These are phyloP conservation scores for Amblyornis subalaris DNA, from an alignment of 2,113 vertebrate species.

Conservation along the genomic window DNA sequence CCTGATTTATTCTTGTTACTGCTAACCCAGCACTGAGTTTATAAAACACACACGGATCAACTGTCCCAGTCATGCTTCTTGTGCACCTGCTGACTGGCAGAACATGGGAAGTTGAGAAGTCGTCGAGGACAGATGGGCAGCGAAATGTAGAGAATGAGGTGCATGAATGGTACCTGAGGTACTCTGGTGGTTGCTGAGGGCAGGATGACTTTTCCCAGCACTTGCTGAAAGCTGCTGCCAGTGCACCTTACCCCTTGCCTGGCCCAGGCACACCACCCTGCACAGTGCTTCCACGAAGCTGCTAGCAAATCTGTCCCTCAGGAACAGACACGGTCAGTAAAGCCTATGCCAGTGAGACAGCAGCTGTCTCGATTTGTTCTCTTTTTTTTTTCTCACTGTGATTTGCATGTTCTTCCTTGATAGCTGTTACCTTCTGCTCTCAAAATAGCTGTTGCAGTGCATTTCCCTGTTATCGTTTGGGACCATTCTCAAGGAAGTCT, in stretches of 20 bases:
- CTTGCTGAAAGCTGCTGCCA: not conserved
- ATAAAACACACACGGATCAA: accelerated
- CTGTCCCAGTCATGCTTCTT: not conserved
- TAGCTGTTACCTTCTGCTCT: not conserved
- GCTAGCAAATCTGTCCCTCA: not conserved
- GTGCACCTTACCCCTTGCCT: not conserved
- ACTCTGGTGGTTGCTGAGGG: not conserved
- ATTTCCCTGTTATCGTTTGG: not conserved
- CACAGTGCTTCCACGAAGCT: not conserved
- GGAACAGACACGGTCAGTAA: accelerated
- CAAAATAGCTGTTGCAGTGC: not conserved
- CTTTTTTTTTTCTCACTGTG: not conserved
- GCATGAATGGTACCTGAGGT: not conserved
- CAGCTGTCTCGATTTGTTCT: not conserved
- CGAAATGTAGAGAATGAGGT: accelerated
- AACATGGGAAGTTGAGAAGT: not conserved
- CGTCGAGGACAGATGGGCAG: not conserved
- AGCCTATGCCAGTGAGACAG: not conserved
- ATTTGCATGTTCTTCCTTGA: not conserved
- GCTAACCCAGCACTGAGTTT: not conserved
- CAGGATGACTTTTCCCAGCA: not conserved
- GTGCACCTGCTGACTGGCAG: not conserved
- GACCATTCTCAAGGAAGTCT: not conserved
- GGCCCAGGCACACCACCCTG: accelerated
- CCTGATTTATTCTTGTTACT: not conserved